These are phyloP conservation scores for Mesembrinibis cayennensis DNA, from an alignment of 2,113 vertebrate species.

Conservation along the genomic window DNA sequence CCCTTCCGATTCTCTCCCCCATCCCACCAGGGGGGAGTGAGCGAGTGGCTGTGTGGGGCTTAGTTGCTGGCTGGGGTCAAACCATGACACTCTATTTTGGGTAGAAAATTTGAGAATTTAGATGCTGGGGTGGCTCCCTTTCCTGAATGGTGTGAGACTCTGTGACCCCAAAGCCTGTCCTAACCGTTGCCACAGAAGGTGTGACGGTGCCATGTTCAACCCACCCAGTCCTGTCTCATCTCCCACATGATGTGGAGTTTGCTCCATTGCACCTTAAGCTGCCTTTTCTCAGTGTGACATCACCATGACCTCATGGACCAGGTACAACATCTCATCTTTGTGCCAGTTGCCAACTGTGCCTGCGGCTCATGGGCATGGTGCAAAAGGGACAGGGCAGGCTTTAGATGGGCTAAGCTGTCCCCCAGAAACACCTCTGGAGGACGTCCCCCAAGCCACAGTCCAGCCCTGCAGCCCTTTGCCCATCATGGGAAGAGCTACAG, in stretches of 20 bases:
- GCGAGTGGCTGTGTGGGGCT: too few relatives aligned
- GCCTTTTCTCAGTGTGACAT: neutral
- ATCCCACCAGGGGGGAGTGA: too few relatives aligned
- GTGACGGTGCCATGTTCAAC: neutral
- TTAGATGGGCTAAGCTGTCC: neutral
- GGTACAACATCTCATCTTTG: neutral
- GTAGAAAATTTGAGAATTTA: neutral
- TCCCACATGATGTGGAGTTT: accelerated
- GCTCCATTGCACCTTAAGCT: neutral
- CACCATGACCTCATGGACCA: neutral
- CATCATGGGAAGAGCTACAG: neutral
- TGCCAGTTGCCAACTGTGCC: too few relatives aligned
- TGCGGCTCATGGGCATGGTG: neutral
- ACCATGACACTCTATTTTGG: neutral
- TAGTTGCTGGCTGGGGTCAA: too few relatives aligned
- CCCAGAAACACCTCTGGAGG: neutral
- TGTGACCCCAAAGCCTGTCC: neutral
- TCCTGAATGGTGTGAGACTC: neutral
- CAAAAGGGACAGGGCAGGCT: too few relatives aligned
- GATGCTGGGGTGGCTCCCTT: neutral
- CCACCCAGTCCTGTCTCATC: neutral
- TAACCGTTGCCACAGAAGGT: neutral
- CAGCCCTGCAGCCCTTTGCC: neutral
- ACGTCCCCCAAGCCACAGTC: too few relatives aligned
- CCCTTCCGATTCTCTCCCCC: too few relatives aligned